phyloP scores from a whole-genome alignment of 2,888 invertebrate genomes.

The Halocaridina rubra region DNA sequence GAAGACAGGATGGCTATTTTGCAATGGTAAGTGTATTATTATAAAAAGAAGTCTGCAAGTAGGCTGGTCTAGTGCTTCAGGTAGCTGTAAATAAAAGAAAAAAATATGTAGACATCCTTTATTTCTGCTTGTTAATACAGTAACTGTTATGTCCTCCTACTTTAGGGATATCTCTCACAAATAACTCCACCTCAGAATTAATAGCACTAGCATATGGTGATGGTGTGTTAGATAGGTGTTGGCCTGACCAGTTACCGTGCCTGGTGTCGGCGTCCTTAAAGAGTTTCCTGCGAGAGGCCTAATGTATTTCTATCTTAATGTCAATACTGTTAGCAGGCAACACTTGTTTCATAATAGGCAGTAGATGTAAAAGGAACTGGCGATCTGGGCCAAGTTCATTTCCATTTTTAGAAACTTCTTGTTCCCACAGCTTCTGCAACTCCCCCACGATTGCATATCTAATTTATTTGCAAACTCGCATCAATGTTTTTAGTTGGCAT shows the following conservation, averaged over 20 bases:
- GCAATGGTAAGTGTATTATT: constrained; percentile 5
- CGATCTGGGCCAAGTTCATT: constrained; percentile 30
- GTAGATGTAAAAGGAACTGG: constrained; percentile 30
- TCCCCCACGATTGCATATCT: constrained; percentile 3
- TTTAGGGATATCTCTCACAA: not conserved
- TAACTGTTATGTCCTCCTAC: not conserved
- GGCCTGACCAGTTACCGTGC: constrained; percentile 14
- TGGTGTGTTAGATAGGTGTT: constrained; percentile 15
- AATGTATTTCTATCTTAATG: constrained; percentile 26
- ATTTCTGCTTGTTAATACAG: not conserved
- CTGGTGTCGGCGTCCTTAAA: constrained; percentile 8
- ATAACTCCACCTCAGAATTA: constrained; percentile 3
- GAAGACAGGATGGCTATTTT: not conserved
- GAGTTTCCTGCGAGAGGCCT: constrained; percentile 38
- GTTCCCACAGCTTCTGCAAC: constrained; percentile 30
- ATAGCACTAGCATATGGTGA: constrained; percentile 25
- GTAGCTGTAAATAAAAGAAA: constrained; percentile 3
- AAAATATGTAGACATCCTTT: not conserved
- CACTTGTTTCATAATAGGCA: constrained; percentile 29
- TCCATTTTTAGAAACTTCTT: constrained; percentile 31
- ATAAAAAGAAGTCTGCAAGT: not conserved
- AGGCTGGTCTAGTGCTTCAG: not conserved
- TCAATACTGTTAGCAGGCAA: constrained; percentile 13
- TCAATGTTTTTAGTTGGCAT: constrained; percentile 26
- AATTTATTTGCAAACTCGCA: constrained; percentile 1